Base-by-base conservation (phyloP, 2,888 invertebrate species). In the Colletes collaris region DNA sequence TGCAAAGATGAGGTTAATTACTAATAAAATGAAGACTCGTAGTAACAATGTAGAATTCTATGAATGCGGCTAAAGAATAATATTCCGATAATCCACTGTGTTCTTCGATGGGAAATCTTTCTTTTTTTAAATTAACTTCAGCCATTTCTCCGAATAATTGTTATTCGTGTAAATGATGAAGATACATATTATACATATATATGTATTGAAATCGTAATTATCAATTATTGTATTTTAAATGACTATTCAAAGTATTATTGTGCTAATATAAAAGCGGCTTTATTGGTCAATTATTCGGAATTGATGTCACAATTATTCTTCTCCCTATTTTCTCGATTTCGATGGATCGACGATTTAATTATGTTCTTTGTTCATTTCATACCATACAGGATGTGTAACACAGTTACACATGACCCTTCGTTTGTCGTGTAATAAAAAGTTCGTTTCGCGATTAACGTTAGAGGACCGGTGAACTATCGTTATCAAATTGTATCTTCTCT, bases 181-280 rank as follows among this genome's bases (percentile, higher is more conserved):
- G 72, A 79, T 81, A 79, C 72, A 79, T 78, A 75, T 74, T 53
- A 79, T 65, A 76, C 46, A 69, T 79, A 64, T 87, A 64, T 86
- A 87, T 87, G 86, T 88, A 89, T 87, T 87, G 83, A 86, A 88
- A 86, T 83, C 79, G 87, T 89, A 86, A 88, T 81, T 82, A 86
- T 85, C 82, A 76, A 89, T 87, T 88, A 89, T 86, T 90, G 88
- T 89, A 89, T 88, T 89, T 86, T 78, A 89, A 88, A 84, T 87
- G 86, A 88, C 83, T 88, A 89, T 90, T 88, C 84, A 81, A 89
- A 89, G 85, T 90, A 90, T 90, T 90, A 90, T 89, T 90, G 88
- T 90, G 87, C 90, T 88, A 89, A 89, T 88, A 89, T 89, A 87
- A 90, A 89, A 84, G 77, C 67, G 88, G 87, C 87, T 90, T 86